phyloP scores from a whole-genome alignment of 2,888 invertebrate genomes.

The Congeria kusceri region DNA sequence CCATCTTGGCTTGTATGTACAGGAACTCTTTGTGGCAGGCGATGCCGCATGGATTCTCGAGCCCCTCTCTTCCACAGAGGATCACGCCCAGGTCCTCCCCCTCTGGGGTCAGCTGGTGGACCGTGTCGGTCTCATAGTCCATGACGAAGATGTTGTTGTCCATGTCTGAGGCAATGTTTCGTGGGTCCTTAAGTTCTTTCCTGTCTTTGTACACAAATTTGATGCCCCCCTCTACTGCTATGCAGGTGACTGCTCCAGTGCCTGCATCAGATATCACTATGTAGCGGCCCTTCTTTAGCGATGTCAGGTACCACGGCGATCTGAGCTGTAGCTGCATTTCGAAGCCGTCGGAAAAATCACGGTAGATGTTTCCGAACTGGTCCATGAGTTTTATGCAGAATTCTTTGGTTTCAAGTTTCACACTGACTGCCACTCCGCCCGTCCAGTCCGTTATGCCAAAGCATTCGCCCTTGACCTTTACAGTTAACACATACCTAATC shows the following conservation, averaged over 20 bases:
- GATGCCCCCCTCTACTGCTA: constrained; percentile 46
- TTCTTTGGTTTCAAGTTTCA: constrained; percentile 28
- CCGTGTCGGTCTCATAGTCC: constrained; percentile 55
- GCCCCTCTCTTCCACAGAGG: constrained; percentile 44
- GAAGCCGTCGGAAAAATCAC: constrained; percentile 21
- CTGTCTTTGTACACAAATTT: constrained; percentile 38
- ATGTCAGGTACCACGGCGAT: constrained; percentile 54
- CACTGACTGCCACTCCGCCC: constrained; percentile 47
- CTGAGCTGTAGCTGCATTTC: constrained; percentile 24
- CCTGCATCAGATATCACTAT: constrained; percentile 50
- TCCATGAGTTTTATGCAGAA: constrained; percentile 43
- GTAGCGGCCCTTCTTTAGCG: constrained; percentile 28
- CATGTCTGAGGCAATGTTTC: constrained; percentile 50
- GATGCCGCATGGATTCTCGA: constrained; percentile 39
- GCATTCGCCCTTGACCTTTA: constrained; percentile 53
- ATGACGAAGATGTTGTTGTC: constrained; percentile 52
- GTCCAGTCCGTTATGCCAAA: constrained; percentile 50
- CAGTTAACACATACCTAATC: constrained; percentile 49
- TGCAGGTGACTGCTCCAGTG: constrained; percentile 33
- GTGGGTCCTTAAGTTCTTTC: constrained; percentile 38
- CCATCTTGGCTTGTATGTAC: constrained; percentile 54
- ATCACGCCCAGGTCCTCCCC: constrained; percentile 41
- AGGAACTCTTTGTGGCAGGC: constrained; percentile 25
- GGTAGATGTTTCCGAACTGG: constrained; percentile 51
- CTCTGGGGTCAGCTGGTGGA: constrained; percentile 33